Conservation (phyloP, 2,113 vertebrate species). For the Silurus asotus region DNA sequence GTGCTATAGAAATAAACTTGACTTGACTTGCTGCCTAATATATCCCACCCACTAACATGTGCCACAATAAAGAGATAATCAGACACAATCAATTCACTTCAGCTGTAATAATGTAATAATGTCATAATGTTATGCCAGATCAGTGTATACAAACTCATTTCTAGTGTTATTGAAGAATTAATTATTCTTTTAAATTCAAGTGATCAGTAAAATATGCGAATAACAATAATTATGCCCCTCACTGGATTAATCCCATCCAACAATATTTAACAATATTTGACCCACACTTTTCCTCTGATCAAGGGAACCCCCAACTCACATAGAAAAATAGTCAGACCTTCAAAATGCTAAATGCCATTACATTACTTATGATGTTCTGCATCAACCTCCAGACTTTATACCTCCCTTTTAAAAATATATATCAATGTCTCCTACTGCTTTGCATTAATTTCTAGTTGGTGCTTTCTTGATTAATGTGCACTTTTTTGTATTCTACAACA, state of each 20-base stretch:
- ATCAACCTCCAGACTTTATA: not conserved
- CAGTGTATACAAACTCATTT: too few relatives aligned
- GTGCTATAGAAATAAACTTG: too few relatives aligned
- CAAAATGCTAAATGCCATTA: not conserved
- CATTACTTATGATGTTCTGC: not conserved
- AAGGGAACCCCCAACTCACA: not conserved
- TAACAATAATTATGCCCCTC: not conserved
- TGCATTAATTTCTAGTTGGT: not conserved
- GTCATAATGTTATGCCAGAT: too few relatives aligned
- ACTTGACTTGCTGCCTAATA: too few relatives aligned
- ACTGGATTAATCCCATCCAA: not conserved
- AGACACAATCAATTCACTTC: too few relatives aligned
- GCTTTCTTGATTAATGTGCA: not conserved
- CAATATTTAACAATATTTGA: not conserved
- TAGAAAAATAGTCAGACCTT: not conserved
- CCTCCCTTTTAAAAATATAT: not conserved
- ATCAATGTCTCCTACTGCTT: not conserved
- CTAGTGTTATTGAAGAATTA: not conserved
- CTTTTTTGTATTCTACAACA: not conserved
- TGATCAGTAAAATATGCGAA: not conserved
- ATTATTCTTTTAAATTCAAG: not conserved
- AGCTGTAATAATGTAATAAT: too few relatives aligned
- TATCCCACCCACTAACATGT: too few relatives aligned
- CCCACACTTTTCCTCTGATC: not conserved
- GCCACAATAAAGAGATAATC: too few relatives aligned